Evolutionary conservation across 2,797 vertebrate species (phyloP).

Genomic region (Hippoglossus hippoglossus): DNA sequence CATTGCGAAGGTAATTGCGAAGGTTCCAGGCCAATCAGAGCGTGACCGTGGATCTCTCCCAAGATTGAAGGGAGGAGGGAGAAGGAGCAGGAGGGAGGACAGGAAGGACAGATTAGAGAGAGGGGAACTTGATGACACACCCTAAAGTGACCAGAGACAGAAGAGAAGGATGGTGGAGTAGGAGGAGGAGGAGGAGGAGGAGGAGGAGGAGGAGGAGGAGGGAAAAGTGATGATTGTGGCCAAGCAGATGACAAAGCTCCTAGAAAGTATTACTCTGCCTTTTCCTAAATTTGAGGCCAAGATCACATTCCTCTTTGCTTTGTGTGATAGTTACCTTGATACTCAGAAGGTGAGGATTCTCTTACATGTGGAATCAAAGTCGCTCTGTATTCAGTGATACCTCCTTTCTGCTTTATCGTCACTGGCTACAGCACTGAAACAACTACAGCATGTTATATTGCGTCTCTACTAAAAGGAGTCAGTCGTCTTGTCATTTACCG

Average conservation of each 20-base stretch:
- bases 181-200: background rate
- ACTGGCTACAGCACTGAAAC: background rate
- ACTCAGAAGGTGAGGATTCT: conserved; percentile 21
- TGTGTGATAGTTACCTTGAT: conserved; percentile 26
- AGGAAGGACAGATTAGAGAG: conserved; percentile 27
- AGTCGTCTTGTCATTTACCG: conserved; percentile 1
- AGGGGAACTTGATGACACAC: conserved; percentile 21
- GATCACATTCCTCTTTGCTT: conserved; percentile 41
- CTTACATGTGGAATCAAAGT: conserved; percentile 16
- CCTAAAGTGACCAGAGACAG: conserved; percentile 8
- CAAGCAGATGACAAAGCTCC: conserved; percentile 16
- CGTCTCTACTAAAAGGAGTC: background rate
- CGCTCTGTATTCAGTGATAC: background rate
- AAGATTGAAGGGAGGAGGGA: conserved; percentile 27
- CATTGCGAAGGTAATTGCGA: conserved; percentile 93
- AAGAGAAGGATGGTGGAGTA: background rate
- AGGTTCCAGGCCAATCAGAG: conserved; percentile 63
- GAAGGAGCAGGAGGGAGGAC: conserved; percentile 16
- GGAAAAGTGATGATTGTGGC: conserved; percentile 11
- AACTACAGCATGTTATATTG: background rate
- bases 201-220: background rate
- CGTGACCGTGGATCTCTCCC: conserved; percentile 52
- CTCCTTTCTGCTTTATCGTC: background rate
- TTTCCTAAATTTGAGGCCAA: conserved; percentile 32
- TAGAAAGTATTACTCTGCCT: conserved; percentile 25